These are phyloP conservation scores for Sinotaia quadrata DNA, from an alignment of 2,888 invertebrate genomes.

Conservation along the genomic window DNA sequence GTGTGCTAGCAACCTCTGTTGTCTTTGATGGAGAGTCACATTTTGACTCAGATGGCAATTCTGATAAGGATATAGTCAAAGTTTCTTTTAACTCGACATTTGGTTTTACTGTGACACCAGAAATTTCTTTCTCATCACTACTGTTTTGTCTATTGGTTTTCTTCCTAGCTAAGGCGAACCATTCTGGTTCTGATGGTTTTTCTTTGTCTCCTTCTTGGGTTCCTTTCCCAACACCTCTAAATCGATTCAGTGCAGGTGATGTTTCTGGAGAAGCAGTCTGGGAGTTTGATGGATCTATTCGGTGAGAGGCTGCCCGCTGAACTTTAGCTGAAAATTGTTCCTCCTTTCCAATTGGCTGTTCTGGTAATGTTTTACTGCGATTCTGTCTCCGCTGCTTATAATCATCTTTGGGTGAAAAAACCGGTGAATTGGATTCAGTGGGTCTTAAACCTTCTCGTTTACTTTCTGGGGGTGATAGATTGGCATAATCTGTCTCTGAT, in stretches of 20 bases:
- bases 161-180: conserved; percentile 33
- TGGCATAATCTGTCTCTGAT: no score
- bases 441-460: conserved; percentile 14
- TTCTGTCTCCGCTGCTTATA: conserved; percentile 52
- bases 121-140: conserved; percentile 17
- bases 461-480: conserved; percentile 4
- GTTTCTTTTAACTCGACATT: neutral
- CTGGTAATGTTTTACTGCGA: conserved; percentile 61
- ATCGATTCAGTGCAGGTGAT: neutral
- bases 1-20: no score
- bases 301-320: conserved; percentile 41
- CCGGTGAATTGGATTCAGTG: conserved; percentile 11
- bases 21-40: neutral
- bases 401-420: conserved; percentile 55
- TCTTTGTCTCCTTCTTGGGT: conserved; percentile 6
- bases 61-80: neutral
- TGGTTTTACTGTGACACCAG: neutral
- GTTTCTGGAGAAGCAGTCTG: conserved; percentile 12
- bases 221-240: neutral
- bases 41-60: neutral
- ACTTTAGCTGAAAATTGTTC: conserved; percentile 40
- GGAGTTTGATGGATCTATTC: conserved; percentile 12
- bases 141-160: conserved; percentile 26
- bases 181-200: conserved; percentile 28
- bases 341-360: conserved; percentile 41